Base-by-base conservation (phyloP, 2,113 vertebrate species). In the Pagrus major region DNA sequence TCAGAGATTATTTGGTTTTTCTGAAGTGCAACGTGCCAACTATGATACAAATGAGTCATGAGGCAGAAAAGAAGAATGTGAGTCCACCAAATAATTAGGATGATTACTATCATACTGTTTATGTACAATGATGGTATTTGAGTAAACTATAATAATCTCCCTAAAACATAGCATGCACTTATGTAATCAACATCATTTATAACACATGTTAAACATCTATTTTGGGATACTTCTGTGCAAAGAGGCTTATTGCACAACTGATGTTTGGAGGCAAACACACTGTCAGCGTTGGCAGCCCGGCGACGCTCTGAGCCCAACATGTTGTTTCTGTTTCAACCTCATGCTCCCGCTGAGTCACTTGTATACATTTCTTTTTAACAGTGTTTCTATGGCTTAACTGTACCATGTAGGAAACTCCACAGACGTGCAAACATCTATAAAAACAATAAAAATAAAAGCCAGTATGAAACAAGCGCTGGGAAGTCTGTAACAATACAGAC, bases 401-500 rank as follows among this genome's bases (percentile, higher is more conserved):
- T 9, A 7, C 16, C 15, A 5, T 37, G 31, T 56, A 77, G 66
- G 46, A 27, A 41, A 33, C 55, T 85, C 41, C n/a, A 47, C 46
- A 60, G 63, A 41, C 23, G 67, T 44, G 6, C 20, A 46, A 27
- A 46, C 2, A 20, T 10, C 29, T 27, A 52, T 71, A 55, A 66
- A 47, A 71, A 66, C 21, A 35, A 18, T 16, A 27, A n/a, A n/a
- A n/a, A 65, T 70, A 46, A 75, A 71, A 55, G 39, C 33, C 16
- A 41, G 58, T 4, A 21, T 41, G 31, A 59, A 68, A 59, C 29
- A 49, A 76, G n/a, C 14, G n/a, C n/a, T n/a, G n/a, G n/a, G n/a
- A n/a, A n/a, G n/a, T n/a, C n/a, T n/a, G n/a, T n/a, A n/a, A n/a
- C n/a, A n/a, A n/a, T n/a, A n/a, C n/a, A n/a, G n/a, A n/a, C n/a